Evolutionary conservation across 1,140 invertebrate genomes (phyloP).

Genomic region (Archivesica marissinica): DNA sequence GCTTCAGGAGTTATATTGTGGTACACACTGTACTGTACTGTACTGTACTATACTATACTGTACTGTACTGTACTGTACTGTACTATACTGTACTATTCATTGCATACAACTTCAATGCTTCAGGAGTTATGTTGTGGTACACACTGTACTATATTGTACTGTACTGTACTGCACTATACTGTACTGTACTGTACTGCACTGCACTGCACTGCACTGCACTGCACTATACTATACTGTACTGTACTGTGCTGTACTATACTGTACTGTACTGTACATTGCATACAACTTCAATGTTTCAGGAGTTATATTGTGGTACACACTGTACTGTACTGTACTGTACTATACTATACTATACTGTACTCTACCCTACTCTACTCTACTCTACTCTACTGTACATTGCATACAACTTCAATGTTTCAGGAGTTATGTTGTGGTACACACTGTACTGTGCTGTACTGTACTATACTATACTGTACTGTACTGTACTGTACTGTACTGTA

Average conservation of each 20-base stretch:
- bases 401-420: no score
- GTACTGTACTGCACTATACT: conserved; percentile 35
- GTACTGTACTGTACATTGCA: conserved; percentile 61
- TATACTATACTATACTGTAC: conserved; percentile 41
- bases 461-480: conserved; percentile 37
- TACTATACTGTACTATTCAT: conserved; percentile 50
- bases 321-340: conserved; percentile 47
- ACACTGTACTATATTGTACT: conserved; percentile 40
- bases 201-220: conserved; percentile 45
- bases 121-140: conserved; percentile 27
- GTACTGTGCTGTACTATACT: conserved; percentile 48
- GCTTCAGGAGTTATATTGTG: no score
- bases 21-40: conserved; percentile 13
- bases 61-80: conserved; percentile 53
- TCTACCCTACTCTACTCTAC: conserved; percentile 40
- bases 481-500: conserved; percentile 56
- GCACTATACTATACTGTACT: conserved; percentile 45
- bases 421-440: conserved; percentile 41
- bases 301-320: no score
- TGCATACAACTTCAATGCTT: no score
- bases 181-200: conserved; percentile 55
- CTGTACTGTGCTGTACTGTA: conserved; percentile 50
- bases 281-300: no score
- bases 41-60: conserved; percentile 48
- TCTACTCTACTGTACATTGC: conserved; percentile 51